Conservation (phyloP, 2,888 invertebrate genomes). For the Noctua janthina region DNA sequence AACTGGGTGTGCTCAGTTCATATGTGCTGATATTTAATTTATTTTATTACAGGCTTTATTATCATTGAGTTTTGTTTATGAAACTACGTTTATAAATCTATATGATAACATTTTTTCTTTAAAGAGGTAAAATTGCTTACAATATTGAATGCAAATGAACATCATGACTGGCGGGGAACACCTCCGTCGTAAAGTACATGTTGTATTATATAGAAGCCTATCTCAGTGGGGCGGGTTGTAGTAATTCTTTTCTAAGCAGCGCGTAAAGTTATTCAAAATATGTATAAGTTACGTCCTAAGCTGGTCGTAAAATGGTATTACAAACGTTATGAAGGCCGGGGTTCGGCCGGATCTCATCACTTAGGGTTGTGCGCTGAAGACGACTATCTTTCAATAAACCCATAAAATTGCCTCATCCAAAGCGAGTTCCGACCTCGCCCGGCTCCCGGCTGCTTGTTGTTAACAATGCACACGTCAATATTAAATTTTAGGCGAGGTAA, state of each 20-base stretch:
- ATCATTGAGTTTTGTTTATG: constrained; percentile 17
- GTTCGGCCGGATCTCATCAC: constrained; percentile 87
- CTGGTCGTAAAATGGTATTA: constrained; percentile 88
- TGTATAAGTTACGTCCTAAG: constrained; percentile 88
- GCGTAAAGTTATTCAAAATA: constrained; percentile 88
- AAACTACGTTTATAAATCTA: constrained; percentile 4
- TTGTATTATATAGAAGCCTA: constrained; percentile 72
- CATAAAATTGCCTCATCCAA: constrained; percentile 83
- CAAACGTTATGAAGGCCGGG: constrained; percentile 87
- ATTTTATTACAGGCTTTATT: constrained; percentile 37
- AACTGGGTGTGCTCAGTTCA: constrained; percentile 59
- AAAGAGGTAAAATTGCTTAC: not conserved
- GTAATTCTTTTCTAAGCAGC: constrained; percentile 85
- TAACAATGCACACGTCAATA: constrained; percentile 84
- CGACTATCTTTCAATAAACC: constrained; percentile 86
- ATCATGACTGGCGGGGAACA: constrained; percentile 49
- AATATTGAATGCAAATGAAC: constrained; percentile 27
- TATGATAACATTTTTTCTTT: not conserved
- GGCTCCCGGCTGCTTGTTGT: constrained; percentile 73
- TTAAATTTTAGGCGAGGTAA: constrained; percentile 83
- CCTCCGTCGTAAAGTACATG: constrained; percentile 57
- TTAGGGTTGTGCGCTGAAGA: constrained; percentile 84
- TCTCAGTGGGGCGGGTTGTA: constrained; percentile 76
- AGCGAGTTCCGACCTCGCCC: constrained; percentile 73
- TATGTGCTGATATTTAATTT: constrained; percentile 50